These are phyloP conservation scores for Eira barbara DNA, from an alignment of 2,113 vertebrate species.

Conservation along the genomic window DNA sequence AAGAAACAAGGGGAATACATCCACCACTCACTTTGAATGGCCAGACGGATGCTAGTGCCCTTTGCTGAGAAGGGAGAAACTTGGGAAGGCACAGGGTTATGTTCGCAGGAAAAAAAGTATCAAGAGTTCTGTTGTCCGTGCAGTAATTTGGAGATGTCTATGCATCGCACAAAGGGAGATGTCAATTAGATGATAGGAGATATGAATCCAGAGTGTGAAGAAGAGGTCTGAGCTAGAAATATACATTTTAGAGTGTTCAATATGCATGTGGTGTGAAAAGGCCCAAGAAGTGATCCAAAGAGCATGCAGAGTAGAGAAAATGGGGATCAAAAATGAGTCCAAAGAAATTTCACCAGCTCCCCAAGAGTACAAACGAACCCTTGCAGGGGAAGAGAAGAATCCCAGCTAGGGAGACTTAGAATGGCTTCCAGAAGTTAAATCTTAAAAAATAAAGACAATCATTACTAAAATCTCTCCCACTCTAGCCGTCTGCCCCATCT, in stretches of 20 bases:
- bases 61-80: not conserved
- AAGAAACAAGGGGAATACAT: not conserved
- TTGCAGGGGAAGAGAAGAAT: not conserved
- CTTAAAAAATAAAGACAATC: not conserved
- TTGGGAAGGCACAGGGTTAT: not conserved
- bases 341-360: not conserved
- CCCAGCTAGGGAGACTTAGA: not conserved
- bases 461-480: not conserved
- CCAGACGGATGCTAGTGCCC: not conserved
- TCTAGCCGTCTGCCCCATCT: not conserved
- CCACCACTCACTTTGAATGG: not conserved
- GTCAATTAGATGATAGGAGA: no score
- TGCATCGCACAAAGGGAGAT: not conserved
- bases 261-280: not conserved
- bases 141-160: not conserved
- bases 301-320: not conserved
- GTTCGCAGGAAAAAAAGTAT: not conserved
- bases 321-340: not conserved
- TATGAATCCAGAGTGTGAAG: not conserved
- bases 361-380: not conserved
- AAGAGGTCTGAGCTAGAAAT: not conserved
- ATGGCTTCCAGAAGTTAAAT: not conserved
- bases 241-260: not conserved
- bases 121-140: not conserved
- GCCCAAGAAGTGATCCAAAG: not conserved